These are phyloP conservation scores for Terebella lapidaria DNA, from an alignment of 2,888 invertebrate species.

Conservation along the genomic window DNA sequence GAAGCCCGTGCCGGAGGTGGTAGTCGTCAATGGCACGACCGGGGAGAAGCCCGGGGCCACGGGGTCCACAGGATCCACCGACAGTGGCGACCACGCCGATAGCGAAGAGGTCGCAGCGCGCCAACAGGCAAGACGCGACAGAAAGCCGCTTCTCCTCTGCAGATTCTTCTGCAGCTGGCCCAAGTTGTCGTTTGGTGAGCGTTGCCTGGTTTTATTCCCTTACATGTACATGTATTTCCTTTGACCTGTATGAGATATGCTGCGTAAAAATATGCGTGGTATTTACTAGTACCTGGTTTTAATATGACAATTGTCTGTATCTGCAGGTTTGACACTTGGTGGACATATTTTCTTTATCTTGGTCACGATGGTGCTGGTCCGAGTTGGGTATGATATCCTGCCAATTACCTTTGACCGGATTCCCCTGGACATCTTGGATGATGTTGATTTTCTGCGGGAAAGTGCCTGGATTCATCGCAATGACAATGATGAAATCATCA, in stretches of 20 bases:
- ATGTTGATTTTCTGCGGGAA: slow-evolving; percentile 29
- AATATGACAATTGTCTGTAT: too few species aligned
- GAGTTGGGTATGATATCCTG: slow-evolving; percentile 19
- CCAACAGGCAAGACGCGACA: not conserved
- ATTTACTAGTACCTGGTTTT: too few species aligned
- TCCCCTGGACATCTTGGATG: slow-evolving; percentile 31
- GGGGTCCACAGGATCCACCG: not conserved
- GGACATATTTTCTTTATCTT: slow-evolving; percentile 15
- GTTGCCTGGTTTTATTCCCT: not conserved
- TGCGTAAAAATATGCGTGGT: not conserved
- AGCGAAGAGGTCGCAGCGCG: not conserved
- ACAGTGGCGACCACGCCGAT: too few species aligned
- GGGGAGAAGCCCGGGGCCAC: too few species aligned
- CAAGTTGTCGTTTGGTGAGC: not conserved
- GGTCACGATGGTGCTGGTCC: slow-evolving; percentile 14
- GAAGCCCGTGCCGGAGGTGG: too few species aligned
- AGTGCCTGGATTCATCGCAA: slow-evolving; percentile 27
- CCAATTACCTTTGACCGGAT: slow-evolving; percentile 21
- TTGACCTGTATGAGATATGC: not conserved
- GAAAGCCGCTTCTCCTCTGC: not conserved
- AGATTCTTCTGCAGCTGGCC: not conserved
- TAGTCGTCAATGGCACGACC: too few species aligned
- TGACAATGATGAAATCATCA: slow-evolving; percentile 6
- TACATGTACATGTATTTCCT: not conserved
- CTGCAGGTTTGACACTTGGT: slow-evolving; percentile 15